These are phyloP conservation scores for Chelonoidis abingdonii DNA, from an alignment of 2,113 vertebrate species.

Conservation along the genomic window DNA sequence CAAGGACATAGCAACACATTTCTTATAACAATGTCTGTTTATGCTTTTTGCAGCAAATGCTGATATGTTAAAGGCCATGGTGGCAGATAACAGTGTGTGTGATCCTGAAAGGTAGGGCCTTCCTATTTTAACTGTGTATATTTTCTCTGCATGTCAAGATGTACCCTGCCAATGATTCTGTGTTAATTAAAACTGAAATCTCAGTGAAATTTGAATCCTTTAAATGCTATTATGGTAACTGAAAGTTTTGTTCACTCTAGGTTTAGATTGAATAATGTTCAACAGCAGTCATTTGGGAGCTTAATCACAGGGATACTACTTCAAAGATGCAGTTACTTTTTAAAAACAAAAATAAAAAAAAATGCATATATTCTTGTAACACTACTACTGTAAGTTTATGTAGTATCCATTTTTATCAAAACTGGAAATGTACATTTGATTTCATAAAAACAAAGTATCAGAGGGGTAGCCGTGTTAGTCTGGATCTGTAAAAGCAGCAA, in stretches of 20 bases:
- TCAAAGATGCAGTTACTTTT: neutral
- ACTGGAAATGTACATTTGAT: neutral
- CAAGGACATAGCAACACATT: neutral
- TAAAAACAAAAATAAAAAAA: neutral
- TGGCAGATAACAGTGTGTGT: slow-evolving; percentile 83
- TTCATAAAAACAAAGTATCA: neutral
- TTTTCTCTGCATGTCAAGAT: slow-evolving; percentile 26
- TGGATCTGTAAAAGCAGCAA: too few relatives aligned
- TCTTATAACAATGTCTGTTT: slow-evolving; percentile 47
- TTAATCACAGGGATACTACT: neutral
- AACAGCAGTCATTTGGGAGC: too few relatives aligned
- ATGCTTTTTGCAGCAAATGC: slow-evolving; percentile 87
- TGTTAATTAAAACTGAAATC: neutral
- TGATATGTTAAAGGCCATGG: slow-evolving; percentile 94
- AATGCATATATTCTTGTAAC: neutral
- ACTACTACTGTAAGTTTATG: neutral
- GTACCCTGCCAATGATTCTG: neutral
- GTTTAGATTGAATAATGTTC: neutral
- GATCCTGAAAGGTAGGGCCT: slow-evolving; percentile 91
- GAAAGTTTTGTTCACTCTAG: neutral
- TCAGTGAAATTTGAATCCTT: neutral
- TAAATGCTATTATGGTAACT: neutral
- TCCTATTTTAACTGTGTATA: slow-evolving; percentile 22
- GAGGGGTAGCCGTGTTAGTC: too few relatives aligned
- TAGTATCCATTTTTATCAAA: neutral